A percentile compares a stretch with the other conserved stretches of the same genome.
Evolutionary conservation across 2,113 vertebrate species (phyloP).

Genomic region (Bothrops jararaca): DNA sequence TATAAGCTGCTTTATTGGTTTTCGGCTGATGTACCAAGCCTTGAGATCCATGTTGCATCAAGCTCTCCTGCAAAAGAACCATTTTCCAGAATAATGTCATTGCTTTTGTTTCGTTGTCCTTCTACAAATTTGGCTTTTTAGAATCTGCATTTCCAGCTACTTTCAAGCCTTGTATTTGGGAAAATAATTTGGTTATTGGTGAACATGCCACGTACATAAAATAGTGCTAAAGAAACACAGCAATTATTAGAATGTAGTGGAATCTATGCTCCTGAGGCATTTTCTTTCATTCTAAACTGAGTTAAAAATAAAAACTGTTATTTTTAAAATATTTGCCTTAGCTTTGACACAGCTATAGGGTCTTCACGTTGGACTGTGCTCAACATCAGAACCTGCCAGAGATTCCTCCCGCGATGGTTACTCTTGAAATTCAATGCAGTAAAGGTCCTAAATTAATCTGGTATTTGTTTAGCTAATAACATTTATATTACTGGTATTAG

Average conservation of each 20-base stretch:
- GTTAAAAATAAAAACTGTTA: background rate
- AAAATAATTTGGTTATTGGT: background rate
- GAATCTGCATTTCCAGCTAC: background rate
- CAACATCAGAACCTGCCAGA: background rate
- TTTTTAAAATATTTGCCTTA: background rate
- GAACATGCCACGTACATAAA: background rate
- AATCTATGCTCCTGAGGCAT: background rate
- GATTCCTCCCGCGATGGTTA: background rate
- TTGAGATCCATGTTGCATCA: background rate
- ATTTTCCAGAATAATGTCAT: background rate
- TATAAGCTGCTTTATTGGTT: background rate
- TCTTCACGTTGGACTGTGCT: background rate
- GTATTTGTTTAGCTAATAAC: background rate
- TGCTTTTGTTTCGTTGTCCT: background rate
- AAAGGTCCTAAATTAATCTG: background rate
- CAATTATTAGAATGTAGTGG: background rate
- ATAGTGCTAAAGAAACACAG: background rate
- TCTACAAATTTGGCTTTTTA: background rate
- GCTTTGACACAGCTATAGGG: background rate
- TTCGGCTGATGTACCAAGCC: background rate
- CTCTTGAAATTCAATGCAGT: background rate
- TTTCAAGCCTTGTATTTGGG: background rate
- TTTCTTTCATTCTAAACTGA: background rate
- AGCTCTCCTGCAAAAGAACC: background rate
- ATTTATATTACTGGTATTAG: background rate